phyloP scores from a whole-genome alignment of 2,888 invertebrate genomes.

The Zootermopsis nevadensis region DNA sequence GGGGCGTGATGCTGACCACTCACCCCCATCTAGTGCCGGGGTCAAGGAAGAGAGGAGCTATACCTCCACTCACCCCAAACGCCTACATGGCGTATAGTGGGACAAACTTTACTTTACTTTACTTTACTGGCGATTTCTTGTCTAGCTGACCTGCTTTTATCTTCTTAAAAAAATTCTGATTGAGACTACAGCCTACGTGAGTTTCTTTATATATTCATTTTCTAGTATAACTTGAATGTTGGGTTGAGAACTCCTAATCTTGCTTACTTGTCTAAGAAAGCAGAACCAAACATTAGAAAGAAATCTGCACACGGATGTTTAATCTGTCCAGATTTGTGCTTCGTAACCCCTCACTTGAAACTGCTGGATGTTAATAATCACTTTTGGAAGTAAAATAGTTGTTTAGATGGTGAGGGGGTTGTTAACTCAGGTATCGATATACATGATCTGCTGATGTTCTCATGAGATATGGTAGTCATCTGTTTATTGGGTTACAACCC shows the following conservation, averaged over 20 bases:
- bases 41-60: no score
- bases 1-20: no score
- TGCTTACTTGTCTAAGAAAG: neutral
- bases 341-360: neutral
- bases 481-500: slow-evolving; percentile 44
- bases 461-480: slow-evolving; percentile 31
- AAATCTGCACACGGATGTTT: neutral
- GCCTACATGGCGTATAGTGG: no score
- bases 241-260: neutral
- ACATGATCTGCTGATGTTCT: slow-evolving; percentile 26
- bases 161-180: no score
- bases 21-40: no score
- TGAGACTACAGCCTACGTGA: no score
- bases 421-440: slow-evolving; percentile 12
- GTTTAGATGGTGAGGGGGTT: neutral
- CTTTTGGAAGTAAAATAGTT: slow-evolving; percentile 24
- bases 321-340: neutral
- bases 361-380: neutral
- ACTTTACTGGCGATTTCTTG: no score
- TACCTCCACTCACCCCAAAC: no score
- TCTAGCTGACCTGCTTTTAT: no score
- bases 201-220: no score
- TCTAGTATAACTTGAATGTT: no score
- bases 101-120: no score
- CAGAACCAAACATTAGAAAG: neutral